These are phyloP conservation scores for Triplophysa yarkandensis DNA, from an alignment of 2,797 vertebrate genomes.

Conservation along the genomic window DNA sequence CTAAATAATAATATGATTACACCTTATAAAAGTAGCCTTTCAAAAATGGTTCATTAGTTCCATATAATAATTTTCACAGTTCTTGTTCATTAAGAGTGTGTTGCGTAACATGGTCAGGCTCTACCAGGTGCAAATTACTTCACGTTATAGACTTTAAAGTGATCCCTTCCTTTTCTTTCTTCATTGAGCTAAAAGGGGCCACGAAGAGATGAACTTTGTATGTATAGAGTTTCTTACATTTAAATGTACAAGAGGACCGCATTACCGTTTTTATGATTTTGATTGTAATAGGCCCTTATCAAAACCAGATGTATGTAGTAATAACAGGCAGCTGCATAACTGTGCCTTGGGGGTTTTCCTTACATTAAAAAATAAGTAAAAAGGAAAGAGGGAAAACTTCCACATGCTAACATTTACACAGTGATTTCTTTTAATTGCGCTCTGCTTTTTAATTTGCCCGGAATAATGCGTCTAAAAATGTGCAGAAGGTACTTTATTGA, in stretches of 20 bases:
- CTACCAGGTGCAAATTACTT: conserved; percentile 49
- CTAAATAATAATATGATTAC: not conserved
- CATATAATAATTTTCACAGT: conserved; percentile 28
- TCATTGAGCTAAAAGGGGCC: conserved; percentile 56
- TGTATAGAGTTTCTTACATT: conserved; percentile 70
- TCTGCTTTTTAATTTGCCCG: conserved; percentile 84
- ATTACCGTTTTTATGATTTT: conserved; percentile 83
- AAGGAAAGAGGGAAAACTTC: conserved; percentile 72
- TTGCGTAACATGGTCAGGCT: conserved; percentile 34
- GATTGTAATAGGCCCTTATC: conserved; percentile 84
- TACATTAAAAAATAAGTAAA: conserved; percentile 64
- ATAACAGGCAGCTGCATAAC: conserved; percentile 79
- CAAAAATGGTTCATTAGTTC: not conserved
- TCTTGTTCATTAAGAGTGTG: conserved; percentile 31
- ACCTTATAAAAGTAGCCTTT: not conserved
- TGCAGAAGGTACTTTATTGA: conserved; percentile 81
- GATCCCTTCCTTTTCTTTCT: conserved; percentile 60
- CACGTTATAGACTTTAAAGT: conserved; percentile 45
- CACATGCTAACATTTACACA: conserved; percentile 89
- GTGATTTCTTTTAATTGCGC: conserved; percentile 87
- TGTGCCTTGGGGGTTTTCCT: conserved; percentile 78
- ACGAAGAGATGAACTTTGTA: conserved; percentile 66
- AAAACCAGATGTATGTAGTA: conserved; percentile 82
- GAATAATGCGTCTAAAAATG: conserved; percentile 84
- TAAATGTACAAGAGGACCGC: conserved; percentile 75